Base-by-base conservation (phyloP, 1,140 invertebrate genomes). In the Magallana ariakensis region DNA sequence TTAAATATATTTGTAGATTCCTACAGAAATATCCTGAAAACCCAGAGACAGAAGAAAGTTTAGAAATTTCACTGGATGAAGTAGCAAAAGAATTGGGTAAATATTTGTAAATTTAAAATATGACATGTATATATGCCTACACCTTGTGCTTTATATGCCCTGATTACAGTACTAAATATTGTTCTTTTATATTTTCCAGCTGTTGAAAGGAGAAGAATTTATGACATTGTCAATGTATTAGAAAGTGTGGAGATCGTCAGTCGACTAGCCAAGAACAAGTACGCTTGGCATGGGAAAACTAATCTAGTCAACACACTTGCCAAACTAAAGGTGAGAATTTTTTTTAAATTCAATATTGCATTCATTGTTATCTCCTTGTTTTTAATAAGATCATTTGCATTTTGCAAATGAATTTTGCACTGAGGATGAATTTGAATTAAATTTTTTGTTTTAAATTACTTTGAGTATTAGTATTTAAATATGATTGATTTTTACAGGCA, bases 171-270 rank as follows among this genome's bases (percentile, higher is more conserved):
- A 46, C 33, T 46, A 46, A 46, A 46, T 46, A 46, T 33, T 33
- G 5, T 46, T 46, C 3, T 46, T 85, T 60, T 88, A n/a, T 88
- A 81, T 90, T n/a, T 91, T 90, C 56, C 90, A 95, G 95, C 89
- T 90, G 94, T 95, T 33, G 96, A 96, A 92, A 96, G 97, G 90
- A 93, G 97, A 80, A 95, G 97, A 92, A 96, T 97, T 93, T 97
- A 97, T 95, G 97, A 97, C 91, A 97, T 97, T 87, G 96, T 97
- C 57, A 97, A 97, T 94, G 96, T 97, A 81, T 93, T 97, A 81
- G 96, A 97, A 92, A 96, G 96, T 92, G 95, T 97, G 90, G 96
- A 97, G 91, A 96, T 96, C 94, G 96, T 96, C 46, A 96, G 96
- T 62, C 94, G 95, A 84, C 90, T 95, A 83, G 94, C 93, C 7